Base-by-base conservation (phyloP, 2,888 invertebrate genomes). In the Stenotaenia linearis region DNA sequence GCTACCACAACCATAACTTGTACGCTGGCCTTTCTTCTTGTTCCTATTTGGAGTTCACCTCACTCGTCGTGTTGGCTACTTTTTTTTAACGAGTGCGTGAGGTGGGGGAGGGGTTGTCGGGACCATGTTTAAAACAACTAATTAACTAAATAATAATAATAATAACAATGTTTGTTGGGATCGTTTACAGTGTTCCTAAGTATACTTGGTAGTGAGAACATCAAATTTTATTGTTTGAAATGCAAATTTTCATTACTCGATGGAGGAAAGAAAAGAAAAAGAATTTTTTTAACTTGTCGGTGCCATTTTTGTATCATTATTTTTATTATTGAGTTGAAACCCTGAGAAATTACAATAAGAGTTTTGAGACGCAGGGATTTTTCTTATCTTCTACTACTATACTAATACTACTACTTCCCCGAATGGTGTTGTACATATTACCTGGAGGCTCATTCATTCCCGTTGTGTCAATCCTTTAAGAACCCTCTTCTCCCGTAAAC, bases 1-100 rank as follows among this genome's bases (percentile, higher is more conserved):
- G 78, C 78, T 78, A 78, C 78, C 78, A 78, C 78, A 30, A 76
- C 78, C 78, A 78, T 78, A 78, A 78, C 78, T 78, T 78, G 45
- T 78, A 30, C 23, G 78, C 35, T 76, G 35, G 78, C 78, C 78
- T 78, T 78, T 50, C 45, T 25, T 78, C 78, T 78, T 78, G 78
- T 78, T 78, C 78, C 78, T 78, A 78, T 45, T 78, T 50, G 23
- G 25, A 78, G 40, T 78, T 78, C 45, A 78, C 78, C 78, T 78
- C 78, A 78, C 50, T 35, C 18, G 30, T 37, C 76, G 45, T 74
- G 74, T 74, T 74, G 74, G 30, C 74, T 74, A 32, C 1, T 45
- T 45, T 45, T 45, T 45, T 45, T 45, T 45, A 45, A 45, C 45
- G 45, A 45, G 45, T 45, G 45, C n/a, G 45, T 45, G 45, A 45